Evolutionary conservation across 2,113 vertebrate species (phyloP), one percentile per base, ranked within the genome.

Genomic region (Periophthalmodon schlosseri): DNA sequence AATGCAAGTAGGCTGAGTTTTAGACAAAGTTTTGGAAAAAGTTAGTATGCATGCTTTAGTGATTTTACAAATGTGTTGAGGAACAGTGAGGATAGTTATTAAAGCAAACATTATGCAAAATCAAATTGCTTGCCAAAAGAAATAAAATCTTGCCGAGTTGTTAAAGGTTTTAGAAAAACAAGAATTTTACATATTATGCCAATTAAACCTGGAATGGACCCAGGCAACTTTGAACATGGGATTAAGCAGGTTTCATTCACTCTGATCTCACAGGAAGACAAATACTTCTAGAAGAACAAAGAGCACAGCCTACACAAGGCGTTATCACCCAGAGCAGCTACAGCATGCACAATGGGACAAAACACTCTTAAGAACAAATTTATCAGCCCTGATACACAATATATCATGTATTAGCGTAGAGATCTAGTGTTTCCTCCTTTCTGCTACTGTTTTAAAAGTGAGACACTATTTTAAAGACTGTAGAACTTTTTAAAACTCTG

Each of bases 251-350:
- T 91, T 88, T 82, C 57, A 87, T 86, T 86, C 78, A 76, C 81
- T 82, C 77, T n/a, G 78, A 73, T 82, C 78, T 77, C 82, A 72
- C 72, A 61, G 70, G 54, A 85, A 82, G 75, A 52, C 78, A 84
- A 89, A 70, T 86, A 79, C 84, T 89, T 88, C 74, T 39, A 61
- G 49, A 73, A 81, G 84, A 90, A 91, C 88, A 91, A 91, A 88
- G 78, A 80, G 72, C 15, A 63, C 10, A 8, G 68, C 72, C 77
- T 7, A 66, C 71, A 60, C 54, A 14, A 67, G 80, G 70, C 80
- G 84, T 87, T 90, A 92, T 91, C 91, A 87, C 70, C 76, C 69
- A 3, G 2, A 69, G 68, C 91, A 90, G 89, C 86, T 89, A 89
- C 74, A 73, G 56, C 80, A 67, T 77, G 79, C 74, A 86, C 85